Percentiles rank a stretch among this genome's conserved stretches.
These are phyloP conservation scores for Hyla sarda DNA, from an alignment of 2,113 vertebrate species.

Conservation along the genomic window DNA sequence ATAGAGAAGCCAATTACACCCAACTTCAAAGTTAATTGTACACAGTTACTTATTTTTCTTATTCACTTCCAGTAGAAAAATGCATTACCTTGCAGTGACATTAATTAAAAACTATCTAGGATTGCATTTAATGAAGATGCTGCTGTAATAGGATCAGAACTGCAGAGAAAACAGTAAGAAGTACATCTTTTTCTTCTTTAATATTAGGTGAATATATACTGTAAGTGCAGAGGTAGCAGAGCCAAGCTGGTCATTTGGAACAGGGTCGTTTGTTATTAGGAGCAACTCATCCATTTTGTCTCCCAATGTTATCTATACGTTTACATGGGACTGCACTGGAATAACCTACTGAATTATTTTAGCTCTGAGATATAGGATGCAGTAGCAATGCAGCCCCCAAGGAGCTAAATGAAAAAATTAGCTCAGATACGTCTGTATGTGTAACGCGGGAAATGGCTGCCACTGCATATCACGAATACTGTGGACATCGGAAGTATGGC, in stretches of 20 bases:
- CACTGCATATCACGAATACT: neutral
- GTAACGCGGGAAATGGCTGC: neutral
- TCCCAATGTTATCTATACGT: neutral
- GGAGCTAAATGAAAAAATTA: neutral
- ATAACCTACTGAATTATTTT: neutral
- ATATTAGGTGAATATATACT: too few species aligned
- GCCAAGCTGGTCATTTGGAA: neutral
- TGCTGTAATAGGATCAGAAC: neutral
- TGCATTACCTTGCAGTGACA: conserved; percentile 35
- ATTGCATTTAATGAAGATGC: conserved; percentile 5
- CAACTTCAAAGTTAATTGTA: conserved; percentile 38
- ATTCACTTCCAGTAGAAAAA: conserved; percentile 12
- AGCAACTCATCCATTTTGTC: neutral
- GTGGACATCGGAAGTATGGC: neutral
- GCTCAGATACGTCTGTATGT: neutral
- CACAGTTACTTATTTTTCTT: conserved; percentile 14
- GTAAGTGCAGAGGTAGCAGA: neutral
- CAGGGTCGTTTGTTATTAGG: neutral
- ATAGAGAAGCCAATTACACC: conserved; percentile 32
- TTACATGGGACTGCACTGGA: neutral
- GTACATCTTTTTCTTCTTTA: neutral
- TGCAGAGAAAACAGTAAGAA: neutral
- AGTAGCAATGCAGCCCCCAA: too few species aligned
- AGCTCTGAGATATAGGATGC: neutral
- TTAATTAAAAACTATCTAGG: conserved; percentile 45